Evolutionary conservation across 2,888 invertebrate genomes (phyloP).

Genomic region (Meiosimyza decipiens): DNA sequence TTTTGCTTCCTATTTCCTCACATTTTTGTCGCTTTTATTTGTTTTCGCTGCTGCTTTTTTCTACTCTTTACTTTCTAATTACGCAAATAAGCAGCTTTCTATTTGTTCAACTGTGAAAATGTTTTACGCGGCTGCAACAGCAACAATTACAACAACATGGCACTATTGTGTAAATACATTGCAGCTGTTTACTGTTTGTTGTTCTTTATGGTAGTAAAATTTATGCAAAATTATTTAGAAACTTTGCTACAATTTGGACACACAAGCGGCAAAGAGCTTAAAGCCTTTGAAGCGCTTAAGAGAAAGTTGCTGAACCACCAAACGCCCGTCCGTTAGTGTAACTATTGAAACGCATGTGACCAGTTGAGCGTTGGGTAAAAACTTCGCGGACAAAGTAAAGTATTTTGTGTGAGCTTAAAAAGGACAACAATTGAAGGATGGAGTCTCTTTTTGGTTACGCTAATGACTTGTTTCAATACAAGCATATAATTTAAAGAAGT

Average conservation of each 20-base stretch:
- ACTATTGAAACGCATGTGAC: slow-evolving; percentile 25
- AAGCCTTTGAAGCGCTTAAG: slow-evolving; percentile 25
- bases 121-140: slow-evolving; percentile 15
- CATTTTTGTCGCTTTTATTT: neutral
- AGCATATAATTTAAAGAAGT: too few relatives aligned
- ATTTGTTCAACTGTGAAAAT: slow-evolving; percentile 31
- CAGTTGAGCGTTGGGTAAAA: neutral
- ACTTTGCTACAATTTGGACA: slow-evolving; percentile 28
- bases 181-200: slow-evolving; percentile 17
- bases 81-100: slow-evolving; percentile 28
- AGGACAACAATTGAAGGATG: neutral
- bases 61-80: slow-evolving; percentile 21
- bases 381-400: slow-evolving; percentile 7
- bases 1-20: too few relatives aligned
- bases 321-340: neutral
- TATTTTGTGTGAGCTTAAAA: slow-evolving; percentile 16
- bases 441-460: slow-evolving; percentile 27
- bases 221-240: slow-evolving; percentile 31
- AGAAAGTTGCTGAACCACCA: neutral
- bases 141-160: neutral
- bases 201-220: neutral
- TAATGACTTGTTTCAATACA: slow-evolving; percentile 24
- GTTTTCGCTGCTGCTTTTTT: neutral
- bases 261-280: neutral
- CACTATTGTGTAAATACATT: neutral